Base-by-base conservation (phyloP, 2,797 vertebrate species). In the Myiotriccus ornatus region DNA sequence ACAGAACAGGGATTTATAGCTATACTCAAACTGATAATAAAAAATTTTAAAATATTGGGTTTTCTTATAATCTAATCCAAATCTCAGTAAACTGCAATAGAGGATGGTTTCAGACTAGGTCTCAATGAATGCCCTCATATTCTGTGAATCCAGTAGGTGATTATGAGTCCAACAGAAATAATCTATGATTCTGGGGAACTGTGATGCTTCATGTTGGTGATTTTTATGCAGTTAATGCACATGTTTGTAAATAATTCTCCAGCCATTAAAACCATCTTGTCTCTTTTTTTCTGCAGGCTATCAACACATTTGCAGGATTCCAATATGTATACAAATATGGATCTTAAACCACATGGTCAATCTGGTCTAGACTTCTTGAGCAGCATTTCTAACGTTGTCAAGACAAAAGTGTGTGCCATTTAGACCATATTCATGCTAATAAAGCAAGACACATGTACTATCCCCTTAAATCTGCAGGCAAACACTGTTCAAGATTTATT, bases 241-340 rank as follows among this genome's bases (percentile, higher is more conserved):
- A 6, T 85, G 65, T 92, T 96, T 60, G 65, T 95, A 96, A 97
- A 92, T 67, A 82, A 90, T 62, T 89, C 55, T 57, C 50, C 68
- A 79, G 11, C 39, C 52, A 77, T 86, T 74, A 76, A 89, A 96
- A 97, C 53, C 82, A 85, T 19, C 63, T 87, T 93, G 37, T 53
- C 69, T 89, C 50, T 82, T 71, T 77, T 73, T 80, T 79, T 82
- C 80, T 68, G 65, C 74, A 94, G 84, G 55, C 77, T 69, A 69
- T 67, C 37, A 4, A 86, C 4, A 25, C 55, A 64, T 84, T 94
- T 88, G 19, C 80, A 90, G 80, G 78, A 56, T 79, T 68, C 39
- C 90, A 91, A 28, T 60, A 69, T 53, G 17, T 79, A 55, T 65
- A 76, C 14, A 76, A 92, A 82, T 73, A 91, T 4, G 20, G 37